A percentile compares a stretch with the other conserved stretches of the same genome.
Conservation (phyloP, 2,113 vertebrate genomes). For the Physeter macrocephalus region DNA sequence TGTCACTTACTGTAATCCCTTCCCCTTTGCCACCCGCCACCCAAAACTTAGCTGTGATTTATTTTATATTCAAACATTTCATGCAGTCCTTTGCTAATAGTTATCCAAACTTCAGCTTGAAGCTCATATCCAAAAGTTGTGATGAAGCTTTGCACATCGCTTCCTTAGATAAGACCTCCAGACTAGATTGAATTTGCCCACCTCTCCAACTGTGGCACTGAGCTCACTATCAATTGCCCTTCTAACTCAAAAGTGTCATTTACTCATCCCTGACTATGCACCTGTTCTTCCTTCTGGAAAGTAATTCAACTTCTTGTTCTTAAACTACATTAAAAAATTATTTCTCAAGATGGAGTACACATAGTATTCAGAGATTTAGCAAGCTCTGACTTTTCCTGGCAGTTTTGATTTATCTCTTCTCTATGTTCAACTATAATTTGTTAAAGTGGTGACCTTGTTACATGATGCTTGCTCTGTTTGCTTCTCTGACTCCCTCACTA, state of each 20-base stretch:
- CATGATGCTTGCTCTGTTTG: accelerated
- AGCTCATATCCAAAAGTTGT: neutral
- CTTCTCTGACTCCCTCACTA: neutral
- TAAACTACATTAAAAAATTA: neutral
- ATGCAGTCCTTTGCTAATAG: neutral
- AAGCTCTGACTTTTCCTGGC: neutral
- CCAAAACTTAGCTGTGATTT: neutral
- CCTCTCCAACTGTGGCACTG: neutral
- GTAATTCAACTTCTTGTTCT: neutral
- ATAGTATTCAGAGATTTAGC: neutral
- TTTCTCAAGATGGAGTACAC: neutral
- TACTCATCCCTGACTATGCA: neutral
- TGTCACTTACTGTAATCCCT: neutral
- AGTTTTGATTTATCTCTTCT: neutral
- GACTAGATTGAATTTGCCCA: neutral
- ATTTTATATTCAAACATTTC: neutral
- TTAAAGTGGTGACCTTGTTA: neutral
- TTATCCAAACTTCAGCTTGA: neutral
- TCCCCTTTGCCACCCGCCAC: neutral
- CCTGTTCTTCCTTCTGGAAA: neutral
- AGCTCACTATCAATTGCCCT: neutral
- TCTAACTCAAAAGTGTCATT: neutral
- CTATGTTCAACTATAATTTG: neutral
- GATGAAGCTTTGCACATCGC: neutral
- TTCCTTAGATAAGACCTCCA: neutral